Conservation (phyloP, 2,888 invertebrate species). For the Agapostemon virescens region DNA sequence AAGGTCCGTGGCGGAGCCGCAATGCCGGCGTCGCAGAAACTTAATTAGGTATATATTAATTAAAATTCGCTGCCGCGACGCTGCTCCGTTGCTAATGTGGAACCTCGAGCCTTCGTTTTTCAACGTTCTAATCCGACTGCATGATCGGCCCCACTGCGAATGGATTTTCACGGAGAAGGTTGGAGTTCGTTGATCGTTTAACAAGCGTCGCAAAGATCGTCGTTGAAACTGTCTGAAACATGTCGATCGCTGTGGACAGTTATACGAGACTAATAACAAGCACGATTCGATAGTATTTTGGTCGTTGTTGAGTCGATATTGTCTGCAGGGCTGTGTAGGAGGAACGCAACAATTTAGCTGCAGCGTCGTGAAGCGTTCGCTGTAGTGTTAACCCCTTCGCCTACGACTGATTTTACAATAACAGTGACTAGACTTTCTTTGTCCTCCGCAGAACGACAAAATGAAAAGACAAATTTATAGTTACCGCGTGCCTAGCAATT, state of each 20-base stretch:
- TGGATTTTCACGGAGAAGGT: not conserved
- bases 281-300: not conserved
- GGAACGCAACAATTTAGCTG: not conserved
- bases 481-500: too few species aligned
- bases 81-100: slow-evolving; percentile 54
- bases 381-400: too few species aligned
- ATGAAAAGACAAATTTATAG: too few species aligned
- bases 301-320: not conserved
- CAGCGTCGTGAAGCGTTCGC: not conserved
- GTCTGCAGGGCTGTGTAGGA: not conserved
- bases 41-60: slow-evolving; percentile 78
- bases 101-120: not conserved
- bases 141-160: not conserved
- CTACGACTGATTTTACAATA: too few species aligned
- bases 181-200: not conserved
- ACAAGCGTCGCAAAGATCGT: not conserved
- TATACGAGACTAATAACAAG: not conserved
- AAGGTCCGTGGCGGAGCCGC: slow-evolving; percentile 63
- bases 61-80: slow-evolving; percentile 66
- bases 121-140: slow-evolving; percentile 5
- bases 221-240: not conserved
- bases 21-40: slow-evolving; percentile 69
- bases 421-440: too few species aligned
- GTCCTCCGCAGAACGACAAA: too few species aligned
- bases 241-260: not conserved